These are phyloP conservation scores for Heteronetta atricapilla DNA, from an alignment of 2,113 vertebrate genomes.

Conservation along the genomic window DNA sequence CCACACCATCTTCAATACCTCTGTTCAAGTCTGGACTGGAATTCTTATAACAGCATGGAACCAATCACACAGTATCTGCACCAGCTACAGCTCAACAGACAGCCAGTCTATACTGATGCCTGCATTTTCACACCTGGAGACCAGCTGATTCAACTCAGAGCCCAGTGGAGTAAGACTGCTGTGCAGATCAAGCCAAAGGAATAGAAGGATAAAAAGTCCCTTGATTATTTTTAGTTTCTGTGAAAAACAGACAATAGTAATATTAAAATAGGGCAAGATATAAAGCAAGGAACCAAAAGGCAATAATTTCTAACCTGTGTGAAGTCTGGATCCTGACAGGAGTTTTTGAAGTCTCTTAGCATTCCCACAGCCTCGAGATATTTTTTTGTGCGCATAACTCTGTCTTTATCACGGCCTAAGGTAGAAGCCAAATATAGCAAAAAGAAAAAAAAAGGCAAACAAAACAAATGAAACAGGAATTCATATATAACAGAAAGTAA, in stretches of 20 bases:
- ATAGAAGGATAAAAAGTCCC: neutral
- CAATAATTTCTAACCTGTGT: constrained; percentile 81
- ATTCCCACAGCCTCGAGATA: constrained; percentile 91
- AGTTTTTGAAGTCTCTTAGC: constrained; percentile 89
- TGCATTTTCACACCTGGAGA: neutral
- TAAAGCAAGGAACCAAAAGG: neutral
- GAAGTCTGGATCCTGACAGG: constrained; percentile 90
- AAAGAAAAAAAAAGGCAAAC: neutral
- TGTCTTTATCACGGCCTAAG: constrained; percentile 88
- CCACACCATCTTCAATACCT: neutral
- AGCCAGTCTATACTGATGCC: neutral
- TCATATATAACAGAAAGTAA: neutral
- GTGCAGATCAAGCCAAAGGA: neutral
- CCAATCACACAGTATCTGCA: neutral
- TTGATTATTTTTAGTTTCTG: neutral
- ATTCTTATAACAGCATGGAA: neutral
- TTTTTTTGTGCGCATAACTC: constrained; percentile 77
- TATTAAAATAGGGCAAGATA: neutral
- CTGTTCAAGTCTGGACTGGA: neutral
- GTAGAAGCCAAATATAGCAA: neutral
- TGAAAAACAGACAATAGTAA: neutral
- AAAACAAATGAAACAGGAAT: neutral
- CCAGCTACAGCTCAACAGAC: rapidly evolving
- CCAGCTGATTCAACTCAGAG: neutral
- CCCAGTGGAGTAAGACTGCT: neutral